A percentile compares a stretch with the other conserved stretches of the same genome.
These are phyloP conservation scores for Odocoileus hemionus DNA, from an alignment of 2,113 vertebrate species.

Conservation along the genomic window DNA sequence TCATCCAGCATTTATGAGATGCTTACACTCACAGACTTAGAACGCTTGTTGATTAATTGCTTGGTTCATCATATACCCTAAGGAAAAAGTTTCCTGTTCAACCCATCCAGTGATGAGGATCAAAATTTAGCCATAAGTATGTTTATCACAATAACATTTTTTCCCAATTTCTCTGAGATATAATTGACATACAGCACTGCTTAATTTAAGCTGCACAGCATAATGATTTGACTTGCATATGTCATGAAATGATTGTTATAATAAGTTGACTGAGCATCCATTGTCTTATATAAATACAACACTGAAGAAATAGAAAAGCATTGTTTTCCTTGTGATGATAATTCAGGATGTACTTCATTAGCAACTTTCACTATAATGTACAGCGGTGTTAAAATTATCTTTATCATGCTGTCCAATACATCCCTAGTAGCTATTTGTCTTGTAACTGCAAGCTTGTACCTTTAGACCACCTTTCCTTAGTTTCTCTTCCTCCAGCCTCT, in stretches of 20 bases:
- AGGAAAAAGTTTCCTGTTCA: not conserved
- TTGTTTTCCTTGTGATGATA: not conserved
- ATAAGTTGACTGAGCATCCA: not conserved
- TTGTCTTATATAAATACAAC: not conserved
- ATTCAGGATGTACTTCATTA: not conserved
- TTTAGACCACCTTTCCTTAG: not conserved
- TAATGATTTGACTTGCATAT: not conserved
- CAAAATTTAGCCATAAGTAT: constrained; percentile 14
- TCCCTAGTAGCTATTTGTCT: not conserved
- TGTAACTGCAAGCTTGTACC: not conserved
- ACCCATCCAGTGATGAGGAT: not conserved
- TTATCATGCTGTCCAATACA: not conserved
- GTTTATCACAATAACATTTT: not conserved
- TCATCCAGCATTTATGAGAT: not conserved
- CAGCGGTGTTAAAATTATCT: not conserved
- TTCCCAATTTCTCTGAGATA: not conserved
- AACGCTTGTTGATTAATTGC: not conserved
- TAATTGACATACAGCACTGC: not conserved
- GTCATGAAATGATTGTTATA: not conserved
- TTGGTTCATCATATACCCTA: not conserved
- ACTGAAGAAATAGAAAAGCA: not conserved
- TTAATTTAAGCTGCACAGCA: not conserved
- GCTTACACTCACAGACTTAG: not conserved
- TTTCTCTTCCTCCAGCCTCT: not conserved
- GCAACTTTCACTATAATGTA: not conserved